These are phyloP conservation scores for Galeopsomyia nigrocyanea DNA, from an alignment of 2,888 invertebrate species.

Conservation along the genomic window DNA sequence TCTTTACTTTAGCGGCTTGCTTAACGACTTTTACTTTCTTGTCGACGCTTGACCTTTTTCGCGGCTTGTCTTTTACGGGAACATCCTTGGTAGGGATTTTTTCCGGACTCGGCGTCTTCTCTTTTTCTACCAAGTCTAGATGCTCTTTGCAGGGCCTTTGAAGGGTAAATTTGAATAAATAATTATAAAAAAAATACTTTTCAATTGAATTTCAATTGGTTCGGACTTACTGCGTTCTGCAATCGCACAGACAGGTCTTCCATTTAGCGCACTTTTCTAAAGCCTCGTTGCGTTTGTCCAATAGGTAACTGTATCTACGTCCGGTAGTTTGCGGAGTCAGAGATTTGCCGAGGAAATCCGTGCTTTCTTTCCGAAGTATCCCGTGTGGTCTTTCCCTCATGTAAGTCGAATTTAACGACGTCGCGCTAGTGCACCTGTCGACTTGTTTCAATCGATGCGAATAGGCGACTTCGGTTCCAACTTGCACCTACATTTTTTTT, in stretches of 20 bases:
- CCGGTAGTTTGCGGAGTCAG: neutral
- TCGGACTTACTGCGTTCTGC: conserved; percentile 14
- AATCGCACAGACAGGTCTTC: conserved; percentile 3
- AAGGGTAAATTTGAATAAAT: no score
- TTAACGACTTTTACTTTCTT: neutral
- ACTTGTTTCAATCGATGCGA: conserved; percentile 24
- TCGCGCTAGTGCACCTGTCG: conserved; percentile 21
- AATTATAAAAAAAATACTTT: no score
- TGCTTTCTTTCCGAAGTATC: conserved; percentile 34
- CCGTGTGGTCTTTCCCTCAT: conserved; percentile 2
- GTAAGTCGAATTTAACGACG: conserved; percentile 4
- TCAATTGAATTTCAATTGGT: no score
- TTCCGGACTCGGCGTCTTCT: neutral
- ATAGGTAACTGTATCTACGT: neutral
- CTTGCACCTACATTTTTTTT: conserved; percentile 28
- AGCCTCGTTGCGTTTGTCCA: conserved; percentile 7
- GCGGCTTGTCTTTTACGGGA: neutral
- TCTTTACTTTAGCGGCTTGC: neutral
- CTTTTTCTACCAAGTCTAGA: no score
- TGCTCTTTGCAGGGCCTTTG: no score
- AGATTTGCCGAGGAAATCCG: conserved; percentile 14
- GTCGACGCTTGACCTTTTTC: neutral
- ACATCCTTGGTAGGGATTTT: neutral
- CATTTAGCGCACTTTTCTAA: conserved; percentile 28
- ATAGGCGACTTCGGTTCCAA: conserved; percentile 33